Conservation (phyloP, 2,797 vertebrate genomes). For the Sebastes goodei region DNA sequence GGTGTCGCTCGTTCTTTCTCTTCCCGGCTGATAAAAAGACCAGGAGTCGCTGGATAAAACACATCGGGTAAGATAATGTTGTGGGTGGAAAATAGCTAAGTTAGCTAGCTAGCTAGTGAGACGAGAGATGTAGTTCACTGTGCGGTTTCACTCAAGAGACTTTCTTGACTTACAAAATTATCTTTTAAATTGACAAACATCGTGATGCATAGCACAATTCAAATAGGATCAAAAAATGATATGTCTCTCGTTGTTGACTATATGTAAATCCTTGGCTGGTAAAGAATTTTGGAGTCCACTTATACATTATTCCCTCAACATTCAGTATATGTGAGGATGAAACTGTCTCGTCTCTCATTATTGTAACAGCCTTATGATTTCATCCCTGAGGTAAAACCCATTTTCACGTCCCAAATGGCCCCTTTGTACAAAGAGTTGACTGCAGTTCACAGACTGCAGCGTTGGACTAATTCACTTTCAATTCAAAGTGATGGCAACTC, state of each 20-base stretch:
- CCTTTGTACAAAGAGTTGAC: conserved; percentile 56
- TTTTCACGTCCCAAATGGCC: conserved; percentile 39
- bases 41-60: too few relatives aligned
- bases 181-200: too few relatives aligned
- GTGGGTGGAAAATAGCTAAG: too few relatives aligned
- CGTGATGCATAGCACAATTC: too few relatives aligned
- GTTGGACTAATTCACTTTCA: conserved; percentile 51
- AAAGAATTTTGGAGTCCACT: not conserved
- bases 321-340: conserved; percentile 13
- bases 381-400: conserved; percentile 52
- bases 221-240: too few relatives aligned
- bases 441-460: conserved; percentile 32
- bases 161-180: too few relatives aligned
- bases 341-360: conserved; percentile 34
- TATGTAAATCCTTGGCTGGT: not conserved
- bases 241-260: not conserved
- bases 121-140: too few relatives aligned
- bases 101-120: too few relatives aligned
- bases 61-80: too few relatives aligned
- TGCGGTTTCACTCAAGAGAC: too few relatives aligned
- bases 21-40: too few relatives aligned
- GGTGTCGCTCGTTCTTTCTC: too few relatives aligned
- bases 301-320: conserved; percentile 14
- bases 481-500: conserved; percentile 47
- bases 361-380: conserved; percentile 45